Evolutionary conservation across 1,140 invertebrate species (phyloP).

Genomic region (Belonocnema kinseyi): DNA sequence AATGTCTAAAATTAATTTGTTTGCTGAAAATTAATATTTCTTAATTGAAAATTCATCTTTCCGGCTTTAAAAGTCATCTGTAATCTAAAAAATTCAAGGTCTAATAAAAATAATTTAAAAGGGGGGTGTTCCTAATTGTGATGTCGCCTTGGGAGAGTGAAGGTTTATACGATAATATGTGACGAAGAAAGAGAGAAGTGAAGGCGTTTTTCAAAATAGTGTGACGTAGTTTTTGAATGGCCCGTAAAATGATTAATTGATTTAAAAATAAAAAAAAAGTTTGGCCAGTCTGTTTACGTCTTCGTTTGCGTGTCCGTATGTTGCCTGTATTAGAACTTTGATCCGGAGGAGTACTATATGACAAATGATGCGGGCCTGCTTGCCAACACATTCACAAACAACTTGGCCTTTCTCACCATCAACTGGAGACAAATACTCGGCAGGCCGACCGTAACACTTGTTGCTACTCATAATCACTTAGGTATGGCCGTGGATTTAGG

Average conservation of each 20-base stretch:
- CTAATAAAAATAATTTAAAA: too few species aligned
- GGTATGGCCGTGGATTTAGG: slow-evolving; percentile 77
- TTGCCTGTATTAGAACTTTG: slow-evolving; percentile 87
- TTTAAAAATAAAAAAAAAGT: slow-evolving; percentile 25
- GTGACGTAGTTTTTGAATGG: too few species aligned
- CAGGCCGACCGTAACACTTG: slow-evolving; percentile 89
- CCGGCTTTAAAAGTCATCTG: too few species aligned
- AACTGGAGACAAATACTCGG: slow-evolving; percentile 95
- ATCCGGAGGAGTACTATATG: slow-evolving; percentile 94
- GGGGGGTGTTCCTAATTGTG: too few species aligned
- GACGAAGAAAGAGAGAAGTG: too few species aligned
- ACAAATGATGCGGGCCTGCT: slow-evolving; percentile 92
- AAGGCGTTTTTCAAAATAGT: too few species aligned
- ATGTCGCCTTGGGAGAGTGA: too few species aligned
- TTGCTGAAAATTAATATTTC: too few species aligned
- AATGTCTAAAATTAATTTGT: too few species aligned
- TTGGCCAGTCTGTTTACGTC: slow-evolving; percentile 50
- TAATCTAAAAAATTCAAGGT: too few species aligned
- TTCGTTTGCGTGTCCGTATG: slow-evolving; percentile 68
- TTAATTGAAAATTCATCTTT: too few species aligned
- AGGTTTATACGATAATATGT: too few species aligned
- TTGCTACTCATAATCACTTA: slow-evolving; percentile 87
- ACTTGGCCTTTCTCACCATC: slow-evolving; percentile 94
- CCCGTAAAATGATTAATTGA: not conserved
- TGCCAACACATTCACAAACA: slow-evolving; percentile 90